Base-by-base conservation (phyloP, 2,888 invertebrate species). In the Helicoverpa assulta region DNA sequence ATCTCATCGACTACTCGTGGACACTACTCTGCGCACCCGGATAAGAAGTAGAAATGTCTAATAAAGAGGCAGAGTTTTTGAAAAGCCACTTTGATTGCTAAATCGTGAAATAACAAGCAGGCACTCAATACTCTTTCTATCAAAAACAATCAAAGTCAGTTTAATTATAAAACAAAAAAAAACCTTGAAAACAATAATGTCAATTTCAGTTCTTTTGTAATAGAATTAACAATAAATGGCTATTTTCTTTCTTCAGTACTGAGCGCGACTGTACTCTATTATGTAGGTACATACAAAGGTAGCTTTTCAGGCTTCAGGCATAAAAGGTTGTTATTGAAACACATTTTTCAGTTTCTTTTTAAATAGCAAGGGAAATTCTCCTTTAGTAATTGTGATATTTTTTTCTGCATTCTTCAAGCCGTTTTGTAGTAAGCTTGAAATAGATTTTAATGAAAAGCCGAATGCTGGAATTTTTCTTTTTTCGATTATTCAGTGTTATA, bases 251-350 rank as follows among this genome's bases (percentile, higher is more conserved):
- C 50, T 51, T 71, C 50, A 18, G 16, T 60, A 12, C 43, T 0
- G 12, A 10, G 55, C 10, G 37, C 14, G 33, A 14, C 6, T 10
- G 14, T 18, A 10, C 37, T 26, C 55, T 29, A 52, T 61, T 71
- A 19, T 61, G 8, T 16, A 10, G 4, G 4, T 21, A 21, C n/a
- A 3, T n/a, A 72, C 73, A 73, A 78, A 78, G 73, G 73, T 8
- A 53, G 40, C 53, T 58, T 72, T 78, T 43, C 63, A 72, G 73
- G 50, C 33, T 73, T 78, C 78, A 54, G n/a, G 18, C 50, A 72
- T 40, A 37, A 73, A 62, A 72, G 53, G 63, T 58, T 73, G 40
- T 62, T 78, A 72, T 78, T 58, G 50, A 54, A 73, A 58, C 51
- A 64, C 51, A 21, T 78, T 61, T 26, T 61, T 77, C n/a, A 18